Base-by-base conservation (phyloP, 2,797 vertebrate genomes). In the Naso thynnoides region DNA sequence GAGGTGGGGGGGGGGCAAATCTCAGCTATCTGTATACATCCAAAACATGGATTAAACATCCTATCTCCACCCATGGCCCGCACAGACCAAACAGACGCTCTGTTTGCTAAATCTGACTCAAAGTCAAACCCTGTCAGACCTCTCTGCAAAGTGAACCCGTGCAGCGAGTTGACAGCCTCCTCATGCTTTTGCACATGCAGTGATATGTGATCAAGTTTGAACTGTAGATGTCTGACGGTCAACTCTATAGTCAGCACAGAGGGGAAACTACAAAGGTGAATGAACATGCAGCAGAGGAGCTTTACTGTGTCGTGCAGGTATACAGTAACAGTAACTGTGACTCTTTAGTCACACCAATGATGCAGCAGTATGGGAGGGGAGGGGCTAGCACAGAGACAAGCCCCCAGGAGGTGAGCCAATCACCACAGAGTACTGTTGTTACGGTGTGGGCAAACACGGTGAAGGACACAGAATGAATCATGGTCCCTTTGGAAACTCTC, bases 261-360 rank as follows among this genome's bases (percentile, higher is more conserved):
- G 21, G 44, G 38, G 3, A 4, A 10, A 9, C 26, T 0, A 15
- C 14, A 55, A 41, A 47, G 10, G 21, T 27, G n/a, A 47, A 42
- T 7, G 8, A 38, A 26, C 49, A 53, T 1, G 26, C 48, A 29
- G 65, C 54, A 18, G n/a, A 18, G 39, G 24, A 57, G 36, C 24
- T n/a, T 24, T 33, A 42, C 45, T 0, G 8, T 19, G 62, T 39
- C 0, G 5, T 1, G 29, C 56, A 45, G 5, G 2, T 83, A 76
- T 29, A 59, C 50, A 61, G 24, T 45, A 65, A 58, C 38, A 0
- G 3, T 42, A 63, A 36, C 13, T 36, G 9, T 33, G n/a, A 70
- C 70, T 16, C 48, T 84, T 88, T 87, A 89, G 91, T 91, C 87
- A 89, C 69, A 89, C 31, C 78, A 80, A 70, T 84, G 88, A 91